Evolutionary conservation across 2,888 invertebrate species (phyloP).

Genomic region (Chymomyza fuscimana): DNA sequence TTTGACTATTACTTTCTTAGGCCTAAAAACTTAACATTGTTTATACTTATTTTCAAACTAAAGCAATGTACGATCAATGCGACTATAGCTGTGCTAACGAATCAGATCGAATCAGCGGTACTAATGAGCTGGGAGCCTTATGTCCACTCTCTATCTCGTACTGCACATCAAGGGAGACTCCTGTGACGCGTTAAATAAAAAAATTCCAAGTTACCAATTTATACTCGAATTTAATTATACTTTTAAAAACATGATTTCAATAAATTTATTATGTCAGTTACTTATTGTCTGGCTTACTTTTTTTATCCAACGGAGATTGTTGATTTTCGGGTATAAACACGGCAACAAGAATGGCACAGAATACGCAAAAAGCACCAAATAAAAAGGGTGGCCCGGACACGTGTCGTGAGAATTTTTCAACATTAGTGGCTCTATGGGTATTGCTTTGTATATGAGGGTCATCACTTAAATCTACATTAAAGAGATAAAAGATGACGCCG

Average conservation of each 20-base stretch:
- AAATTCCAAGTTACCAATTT: not conserved
- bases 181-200: constrained; percentile 72
- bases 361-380: constrained; percentile 97
- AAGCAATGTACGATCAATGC: not conserved
- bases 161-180: constrained; percentile 87
- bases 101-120: constrained; percentile 89
- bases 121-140: constrained; percentile 88
- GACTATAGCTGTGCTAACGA: constrained; percentile 86
- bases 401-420: constrained; percentile 83
- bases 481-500: constrained; percentile 98
- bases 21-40: constrained; percentile 40
- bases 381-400: constrained; percentile 99
- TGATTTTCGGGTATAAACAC: constrained; percentile 90
- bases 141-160: constrained; percentile 90
- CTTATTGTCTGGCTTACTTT: constrained; percentile 80
- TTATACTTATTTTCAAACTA: constrained; percentile 26
- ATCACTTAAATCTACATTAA: constrained; percentile 97
- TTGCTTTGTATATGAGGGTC: constrained; percentile 79
- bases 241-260: not conserved
- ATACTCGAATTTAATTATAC: not conserved
- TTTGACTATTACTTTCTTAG: constrained; percentile 46
- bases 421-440: constrained; percentile 39
- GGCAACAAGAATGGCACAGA: constrained; percentile 95
- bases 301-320: constrained; percentile 82
- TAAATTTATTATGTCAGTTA: not conserved